These are phyloP conservation scores for Decapterus maruadsi DNA, from an alignment of 2,797 vertebrate species.

Conservation along the genomic window DNA sequence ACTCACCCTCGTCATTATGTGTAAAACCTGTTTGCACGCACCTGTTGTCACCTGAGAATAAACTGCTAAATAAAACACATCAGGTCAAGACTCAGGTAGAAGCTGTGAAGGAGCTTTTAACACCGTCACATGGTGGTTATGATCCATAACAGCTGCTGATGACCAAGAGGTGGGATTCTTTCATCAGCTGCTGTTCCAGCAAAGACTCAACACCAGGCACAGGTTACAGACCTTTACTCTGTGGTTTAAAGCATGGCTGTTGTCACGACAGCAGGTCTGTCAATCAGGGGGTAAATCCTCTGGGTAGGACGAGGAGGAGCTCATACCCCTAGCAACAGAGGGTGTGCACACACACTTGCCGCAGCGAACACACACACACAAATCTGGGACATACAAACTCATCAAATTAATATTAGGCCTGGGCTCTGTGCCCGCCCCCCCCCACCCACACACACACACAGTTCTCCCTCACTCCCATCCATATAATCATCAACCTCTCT, in stretches of 20 bases:
- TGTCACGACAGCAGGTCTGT: conserved; percentile 39
- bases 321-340: conserved; percentile 29
- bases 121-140: background rate
- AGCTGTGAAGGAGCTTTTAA: background rate
- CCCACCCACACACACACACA: conserved; percentile 3
- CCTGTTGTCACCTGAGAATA: background rate
- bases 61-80: background rate
- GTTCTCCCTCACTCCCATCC: conserved; percentile 46
- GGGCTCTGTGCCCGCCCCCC: conserved; percentile 42
- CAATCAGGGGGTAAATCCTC: conserved; percentile 56
- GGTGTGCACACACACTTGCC: conserved; percentile 1
- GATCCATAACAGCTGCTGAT: background rate
- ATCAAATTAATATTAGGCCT: conserved; percentile 73
- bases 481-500: conserved; percentile 65
- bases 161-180: background rate
- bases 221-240: too few species aligned
- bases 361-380: conserved; percentile 12
- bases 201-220: too few species aligned
- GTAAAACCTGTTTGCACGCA: conserved; percentile 2
- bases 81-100: background rate
- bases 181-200: too few species aligned
- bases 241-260: conserved; percentile 22
- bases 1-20: background rate
- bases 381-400: conserved; percentile 68
- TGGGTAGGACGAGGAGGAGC: conserved; percentile 19